phyloP scores from a whole-genome alignment of 2,797 vertebrate species.

The Pangasius mekongensis region DNA sequence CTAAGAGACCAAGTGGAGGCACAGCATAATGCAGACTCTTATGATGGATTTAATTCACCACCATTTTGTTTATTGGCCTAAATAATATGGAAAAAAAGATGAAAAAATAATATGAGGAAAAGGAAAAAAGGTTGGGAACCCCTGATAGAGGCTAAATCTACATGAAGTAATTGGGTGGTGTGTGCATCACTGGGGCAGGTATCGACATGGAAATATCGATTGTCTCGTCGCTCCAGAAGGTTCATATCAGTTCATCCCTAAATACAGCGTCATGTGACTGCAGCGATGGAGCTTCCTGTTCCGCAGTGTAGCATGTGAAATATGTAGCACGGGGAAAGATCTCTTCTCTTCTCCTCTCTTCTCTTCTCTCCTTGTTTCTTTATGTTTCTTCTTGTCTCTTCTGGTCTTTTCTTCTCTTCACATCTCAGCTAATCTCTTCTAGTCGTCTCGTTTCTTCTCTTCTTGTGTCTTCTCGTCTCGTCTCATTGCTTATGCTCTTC shows the following conservation, averaged over 20 bases:
- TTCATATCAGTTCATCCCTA: constrained; percentile 1
- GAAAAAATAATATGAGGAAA: not conserved
- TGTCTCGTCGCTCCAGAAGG: not conserved
- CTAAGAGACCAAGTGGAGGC: not conserved
- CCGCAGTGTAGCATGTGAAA: not conserved
- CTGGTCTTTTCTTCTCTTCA: not conserved
- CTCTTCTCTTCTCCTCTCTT: not conserved
- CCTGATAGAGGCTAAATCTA: not conserved
- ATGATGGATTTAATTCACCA: not conserved
- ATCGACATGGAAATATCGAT: constrained; percentile 11
- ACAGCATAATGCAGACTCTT: not conserved
- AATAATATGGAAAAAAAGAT: not conserved
- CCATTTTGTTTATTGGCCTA: not conserved
- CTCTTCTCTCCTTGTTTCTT: not conserved
- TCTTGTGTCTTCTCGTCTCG: not conserved
- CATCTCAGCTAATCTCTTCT: not conserved
- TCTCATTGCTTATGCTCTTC: not conserved
- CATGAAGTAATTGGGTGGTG: not conserved
- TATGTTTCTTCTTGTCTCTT: no score
- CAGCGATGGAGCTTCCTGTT: not conserved
- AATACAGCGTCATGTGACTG: not conserved
- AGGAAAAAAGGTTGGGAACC: not conserved
- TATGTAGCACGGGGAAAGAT: not conserved
- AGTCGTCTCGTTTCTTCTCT: not conserved
- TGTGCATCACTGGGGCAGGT: not conserved